Conservation (phyloP, 2,888 invertebrate genomes). For the Chaetogeoica ovagalla region DNA sequence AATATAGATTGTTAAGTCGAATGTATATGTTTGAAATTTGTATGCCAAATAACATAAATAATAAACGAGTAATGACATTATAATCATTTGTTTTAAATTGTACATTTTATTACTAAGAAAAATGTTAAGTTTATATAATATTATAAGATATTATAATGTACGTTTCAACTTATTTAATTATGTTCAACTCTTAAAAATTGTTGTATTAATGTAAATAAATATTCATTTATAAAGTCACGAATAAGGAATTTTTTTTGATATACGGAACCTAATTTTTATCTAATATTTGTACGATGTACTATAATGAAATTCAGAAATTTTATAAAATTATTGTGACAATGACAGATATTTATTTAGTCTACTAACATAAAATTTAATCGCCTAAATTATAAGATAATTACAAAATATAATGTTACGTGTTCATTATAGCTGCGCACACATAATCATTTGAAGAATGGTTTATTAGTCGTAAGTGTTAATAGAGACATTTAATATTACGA, state of each 20-base stretch:
- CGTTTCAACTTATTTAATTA: conserved; percentile 13
- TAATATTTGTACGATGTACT: too few species aligned
- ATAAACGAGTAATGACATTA: neutral
- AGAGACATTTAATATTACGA: too few species aligned
- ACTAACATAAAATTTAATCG: too few species aligned
- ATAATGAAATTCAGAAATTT: too few species aligned
- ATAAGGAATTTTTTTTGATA: neutral
- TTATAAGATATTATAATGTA: neutral
- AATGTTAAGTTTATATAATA: conserved; percentile 20
- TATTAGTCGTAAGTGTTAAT: too few species aligned
- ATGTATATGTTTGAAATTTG: neutral
- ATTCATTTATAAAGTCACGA: conserved; percentile 15
- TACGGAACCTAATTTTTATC: neutral
- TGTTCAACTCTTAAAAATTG: conserved; percentile 3
- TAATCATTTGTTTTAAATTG: conserved; percentile 30
- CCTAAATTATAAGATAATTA: too few species aligned
- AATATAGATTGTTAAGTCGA: neutral
- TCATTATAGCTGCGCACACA: too few species aligned
- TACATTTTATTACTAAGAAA: conserved; percentile 12
- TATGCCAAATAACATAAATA: neutral
- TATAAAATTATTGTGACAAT: too few species aligned
- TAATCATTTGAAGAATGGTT: too few species aligned
- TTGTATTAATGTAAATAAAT: conserved; percentile 25
- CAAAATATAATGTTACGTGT: too few species aligned
- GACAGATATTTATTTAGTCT: too few species aligned